Percentiles rank a stretch among this genome's conserved stretches.
Evolutionary conservation across 2,888 invertebrate genomes (phyloP).

Genomic region (Cetonia aurata): DNA sequence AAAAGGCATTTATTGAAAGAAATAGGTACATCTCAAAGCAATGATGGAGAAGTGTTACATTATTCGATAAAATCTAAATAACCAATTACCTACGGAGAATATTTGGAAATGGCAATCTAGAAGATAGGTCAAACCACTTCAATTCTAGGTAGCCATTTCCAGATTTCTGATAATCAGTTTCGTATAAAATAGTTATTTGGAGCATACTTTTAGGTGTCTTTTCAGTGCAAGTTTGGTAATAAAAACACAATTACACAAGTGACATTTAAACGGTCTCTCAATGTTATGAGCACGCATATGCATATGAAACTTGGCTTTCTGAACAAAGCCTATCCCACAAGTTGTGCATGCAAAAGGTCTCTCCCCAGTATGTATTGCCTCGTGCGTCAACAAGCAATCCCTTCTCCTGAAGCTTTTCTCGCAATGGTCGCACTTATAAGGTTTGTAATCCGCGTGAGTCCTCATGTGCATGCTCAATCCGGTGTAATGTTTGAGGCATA

Average conservation of each 20-base stretch:
- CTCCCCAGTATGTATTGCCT: constrained; percentile 56
- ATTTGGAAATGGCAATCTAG: too few species aligned
- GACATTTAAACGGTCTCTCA: constrained; percentile 66
- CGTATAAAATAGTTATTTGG: too few species aligned
- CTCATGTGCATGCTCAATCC: constrained; percentile 57
- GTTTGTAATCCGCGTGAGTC: constrained; percentile 55
- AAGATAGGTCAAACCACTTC: too few species aligned
- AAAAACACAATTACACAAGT: constrained; percentile 70
- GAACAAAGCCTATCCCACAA: constrained; percentile 55
- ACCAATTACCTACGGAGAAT: too few species aligned
- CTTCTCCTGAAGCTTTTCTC: constrained; percentile 56
- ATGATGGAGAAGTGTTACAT: too few species aligned
- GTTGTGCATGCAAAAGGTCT: constrained; percentile 55
- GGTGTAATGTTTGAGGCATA: too few species aligned
- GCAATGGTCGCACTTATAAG: constrained; percentile 56
- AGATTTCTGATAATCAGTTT: too few species aligned
- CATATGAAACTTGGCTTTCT: constrained; percentile 51
- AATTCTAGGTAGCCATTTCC: constrained; percentile 41
- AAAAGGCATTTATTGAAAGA: too few species aligned
- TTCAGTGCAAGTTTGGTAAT: constrained; percentile 70
- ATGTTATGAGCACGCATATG: constrained; percentile 57
- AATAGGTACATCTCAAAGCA: too few species aligned
- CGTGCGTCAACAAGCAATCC: constrained; percentile 54
- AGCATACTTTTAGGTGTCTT: too few species aligned
- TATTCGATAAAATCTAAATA: too few species aligned